Base-by-base conservation (phyloP, 2,797 vertebrate species). In the Cheirogaleus major region DNA sequence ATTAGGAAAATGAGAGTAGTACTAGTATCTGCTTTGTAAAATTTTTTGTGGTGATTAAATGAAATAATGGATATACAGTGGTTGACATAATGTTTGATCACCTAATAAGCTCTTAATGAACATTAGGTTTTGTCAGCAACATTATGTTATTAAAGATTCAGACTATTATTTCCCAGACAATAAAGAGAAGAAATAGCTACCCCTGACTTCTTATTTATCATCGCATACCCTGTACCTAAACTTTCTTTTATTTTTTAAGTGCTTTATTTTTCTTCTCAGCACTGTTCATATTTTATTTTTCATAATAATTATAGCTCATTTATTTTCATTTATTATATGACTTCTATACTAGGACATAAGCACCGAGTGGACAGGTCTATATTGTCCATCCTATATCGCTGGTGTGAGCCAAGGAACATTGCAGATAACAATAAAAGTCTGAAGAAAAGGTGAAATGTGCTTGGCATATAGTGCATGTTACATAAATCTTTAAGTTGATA, bases 401-500 rank as follows among this genome's bases (percentile, higher is more conserved):
- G 25, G 30, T 45, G 5, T 15, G 25, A 61, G 18, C 38, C 55
- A 35, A 27, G 3, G 10, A 41, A 41, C 23, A 27, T 0, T 0
- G 14, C 2, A 20, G 23, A 57, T 2, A 27, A 50, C 23, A 30
- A 7, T 7, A 5, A 43, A 35, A 82, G n/a, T 22, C 20, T 57
- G 15, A 43, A 13, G 35, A 73, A 43, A 1, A 20, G 65, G 35
- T n/a, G 27, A 27, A 17, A 23, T 7, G 20, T 27, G 25, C 73
- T 89, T 55, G 59, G 61, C 43, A 38, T 8, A 11, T 0, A 35
- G 2, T 5, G 1, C 20, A 0, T 0, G 1, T 48, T 18, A 11
- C 17, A 12, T 22, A 73, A 70, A 52, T 70, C 57, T 89, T 45
- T n/a, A 69, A 83, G 30, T 43, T 73, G 59, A 55, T 13, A 30